Evolutionary conservation across 2,113 vertebrate genomes (phyloP).

Genomic region (Conger conger): DNA sequence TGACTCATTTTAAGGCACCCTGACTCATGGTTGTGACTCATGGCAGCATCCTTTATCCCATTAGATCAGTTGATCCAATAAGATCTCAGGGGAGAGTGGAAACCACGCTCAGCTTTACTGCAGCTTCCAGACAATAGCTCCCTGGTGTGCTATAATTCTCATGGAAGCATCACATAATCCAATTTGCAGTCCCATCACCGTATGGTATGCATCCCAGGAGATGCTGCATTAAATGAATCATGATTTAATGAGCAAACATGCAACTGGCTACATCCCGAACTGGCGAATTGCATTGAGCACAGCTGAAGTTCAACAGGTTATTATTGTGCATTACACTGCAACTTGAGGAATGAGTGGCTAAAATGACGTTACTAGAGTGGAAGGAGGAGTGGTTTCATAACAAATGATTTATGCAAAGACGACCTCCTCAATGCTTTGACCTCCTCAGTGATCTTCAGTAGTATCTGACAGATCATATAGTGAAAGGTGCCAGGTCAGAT

Average conservation of each 20-base stretch:
- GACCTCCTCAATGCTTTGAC: no score
- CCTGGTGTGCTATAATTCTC: constrained; percentile 6
- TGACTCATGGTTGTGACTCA: not conserved
- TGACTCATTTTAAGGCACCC: no score
- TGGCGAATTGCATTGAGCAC: not conserved
- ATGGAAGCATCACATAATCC: not conserved
- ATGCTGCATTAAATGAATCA: constrained; percentile 4
- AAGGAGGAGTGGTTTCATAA: not conserved
- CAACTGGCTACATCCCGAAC: not conserved
- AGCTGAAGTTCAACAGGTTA: not conserved
- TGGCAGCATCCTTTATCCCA: not conserved
- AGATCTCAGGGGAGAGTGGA: not conserved
- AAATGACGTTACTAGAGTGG: not conserved
- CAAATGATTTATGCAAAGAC: not conserved
- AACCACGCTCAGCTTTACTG: not conserved
- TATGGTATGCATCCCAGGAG: not conserved
- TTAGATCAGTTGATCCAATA: constrained; percentile 1
- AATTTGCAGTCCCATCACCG: not conserved
- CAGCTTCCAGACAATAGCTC: not conserved
- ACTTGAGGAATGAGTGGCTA: no score
- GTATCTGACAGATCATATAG: no score
- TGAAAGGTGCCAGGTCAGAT: no score
- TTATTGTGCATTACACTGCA: not conserved
- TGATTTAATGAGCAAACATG: not conserved
- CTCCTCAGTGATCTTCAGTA: no score